Base-by-base conservation (phyloP, 2,888 invertebrate genomes). In the Ochropacha duplaris region DNA sequence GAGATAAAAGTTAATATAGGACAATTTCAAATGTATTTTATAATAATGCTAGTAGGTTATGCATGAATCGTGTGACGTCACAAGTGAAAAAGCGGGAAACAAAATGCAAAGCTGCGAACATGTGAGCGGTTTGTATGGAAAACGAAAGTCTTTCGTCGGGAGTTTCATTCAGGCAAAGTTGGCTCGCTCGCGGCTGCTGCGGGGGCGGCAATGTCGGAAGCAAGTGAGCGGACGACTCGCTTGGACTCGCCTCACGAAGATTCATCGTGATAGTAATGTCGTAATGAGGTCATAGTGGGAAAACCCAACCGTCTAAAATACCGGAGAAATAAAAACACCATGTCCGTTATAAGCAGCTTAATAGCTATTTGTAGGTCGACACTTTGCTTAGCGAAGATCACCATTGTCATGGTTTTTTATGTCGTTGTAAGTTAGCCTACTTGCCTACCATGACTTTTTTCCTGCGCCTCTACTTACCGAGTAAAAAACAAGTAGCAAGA, bases 151-250 rank as follows among this genome's bases (percentile, higher is more conserved):
- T 84, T 85, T 65, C 74, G 74, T 76, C 78, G 80, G 80, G 76
- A 87, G 88, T 88, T 90, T 89, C 92, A 92, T 92, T 92, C 86
- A 92, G 84, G 78, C 82, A 66, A 85, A 92, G 90, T 91, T 92
- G 84, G 88, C 77, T 71, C 69, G 77, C 78, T 78, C 79, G 82
- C 81, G 83, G 83, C 74, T 82, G 79, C 78, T 74, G 74, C 62
- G 58, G 57, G 59, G 63, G 72, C 72, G 62, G 68, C 62, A 71
- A 78, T 68, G 76, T 74, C 61, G 56, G 79, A 79, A 80, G 62
- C 66, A 64, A 67, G 60, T 51, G 55, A 57, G 57, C 49, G 31
- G 31, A 12, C 31, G 12, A 31, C 31, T 31, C 31, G 54, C 31
- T 60, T 66, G 67, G 67, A 70, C 60, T 56, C 55, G 66, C 55